Evolutionary conservation across 2,888 invertebrate genomes (phyloP).

Genomic region (Siphlonurus alternatus): DNA sequence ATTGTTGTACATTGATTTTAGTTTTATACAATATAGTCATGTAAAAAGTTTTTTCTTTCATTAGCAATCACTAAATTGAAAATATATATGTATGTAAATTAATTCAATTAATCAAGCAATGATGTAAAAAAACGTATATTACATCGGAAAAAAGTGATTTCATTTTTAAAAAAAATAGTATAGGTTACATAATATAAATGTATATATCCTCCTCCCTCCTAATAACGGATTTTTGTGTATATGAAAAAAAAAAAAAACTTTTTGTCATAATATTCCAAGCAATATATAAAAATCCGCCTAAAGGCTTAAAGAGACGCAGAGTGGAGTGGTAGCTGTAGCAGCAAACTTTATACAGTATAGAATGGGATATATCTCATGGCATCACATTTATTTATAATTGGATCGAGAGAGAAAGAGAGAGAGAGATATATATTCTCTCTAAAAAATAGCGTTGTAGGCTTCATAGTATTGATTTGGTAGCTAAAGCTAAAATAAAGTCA

Average conservation of each 20-base stretch:
- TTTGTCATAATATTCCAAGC: neutral
- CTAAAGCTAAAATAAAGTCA: neutral
- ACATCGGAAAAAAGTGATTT: too few relatives aligned
- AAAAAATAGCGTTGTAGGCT: neutral
- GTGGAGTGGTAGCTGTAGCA: neutral
- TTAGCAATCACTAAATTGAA: too few relatives aligned
- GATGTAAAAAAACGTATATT: too few relatives aligned
- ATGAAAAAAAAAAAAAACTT: neutral
- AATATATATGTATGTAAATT: too few relatives aligned
- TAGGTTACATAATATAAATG: too few relatives aligned
- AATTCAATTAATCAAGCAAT: too few relatives aligned
- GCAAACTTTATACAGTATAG: neutral
- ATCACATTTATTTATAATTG: neutral
- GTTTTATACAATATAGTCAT: too few relatives aligned
- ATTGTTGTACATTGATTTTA: too few relatives aligned
- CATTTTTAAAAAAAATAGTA: too few relatives aligned
- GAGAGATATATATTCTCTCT: neutral
- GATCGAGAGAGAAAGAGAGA: neutral
- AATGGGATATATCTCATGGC: neutral
- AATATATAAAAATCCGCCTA: constrained; percentile 1
- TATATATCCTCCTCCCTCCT: too few relatives aligned
- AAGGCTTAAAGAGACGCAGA: neutral
- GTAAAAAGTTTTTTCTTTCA: too few relatives aligned
- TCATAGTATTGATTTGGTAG: neutral
- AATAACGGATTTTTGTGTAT: neutral